Evolutionary conservation across 1,140 invertebrate species (phyloP).

Genomic region (Mercenaria mercenaria): DNA sequence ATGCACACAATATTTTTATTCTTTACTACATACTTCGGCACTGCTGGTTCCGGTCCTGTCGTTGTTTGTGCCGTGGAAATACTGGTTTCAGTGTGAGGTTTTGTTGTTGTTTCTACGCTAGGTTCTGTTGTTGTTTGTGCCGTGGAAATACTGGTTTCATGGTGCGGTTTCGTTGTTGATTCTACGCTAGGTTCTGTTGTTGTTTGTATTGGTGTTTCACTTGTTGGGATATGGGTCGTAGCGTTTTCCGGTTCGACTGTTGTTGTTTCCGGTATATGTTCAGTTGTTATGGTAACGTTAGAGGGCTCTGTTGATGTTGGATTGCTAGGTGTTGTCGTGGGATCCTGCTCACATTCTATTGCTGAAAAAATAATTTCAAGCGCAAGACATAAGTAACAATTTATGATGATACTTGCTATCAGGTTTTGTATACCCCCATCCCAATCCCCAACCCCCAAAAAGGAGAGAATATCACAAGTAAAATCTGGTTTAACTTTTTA

Average conservation of each 20-base stretch:
- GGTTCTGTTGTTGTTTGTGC: too few relatives aligned
- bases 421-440: too few relatives aligned
- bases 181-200: background rate
- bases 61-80: background rate
- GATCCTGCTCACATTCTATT: background rate
- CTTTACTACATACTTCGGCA: background rate
- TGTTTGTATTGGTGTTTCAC: background rate
- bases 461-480: too few relatives aligned
- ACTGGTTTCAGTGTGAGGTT: background rate
- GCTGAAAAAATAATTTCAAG: background rate
- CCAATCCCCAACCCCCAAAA: too few relatives aligned
- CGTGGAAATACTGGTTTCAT: background rate
- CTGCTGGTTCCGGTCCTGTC: background rate
- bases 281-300: background rate
- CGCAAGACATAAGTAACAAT: background rate
- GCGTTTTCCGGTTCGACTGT: background rate
- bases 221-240: background rate
- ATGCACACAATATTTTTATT: background rate
- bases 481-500: too few relatives aligned
- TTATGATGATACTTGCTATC: too few relatives aligned
- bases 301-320: background rate
- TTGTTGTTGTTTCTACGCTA: background rate
- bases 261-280: background rate
- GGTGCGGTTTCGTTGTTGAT: background rate
- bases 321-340: background rate